Conservation (phyloP, 2,888 invertebrate genomes). For the Leucania comma region DNA sequence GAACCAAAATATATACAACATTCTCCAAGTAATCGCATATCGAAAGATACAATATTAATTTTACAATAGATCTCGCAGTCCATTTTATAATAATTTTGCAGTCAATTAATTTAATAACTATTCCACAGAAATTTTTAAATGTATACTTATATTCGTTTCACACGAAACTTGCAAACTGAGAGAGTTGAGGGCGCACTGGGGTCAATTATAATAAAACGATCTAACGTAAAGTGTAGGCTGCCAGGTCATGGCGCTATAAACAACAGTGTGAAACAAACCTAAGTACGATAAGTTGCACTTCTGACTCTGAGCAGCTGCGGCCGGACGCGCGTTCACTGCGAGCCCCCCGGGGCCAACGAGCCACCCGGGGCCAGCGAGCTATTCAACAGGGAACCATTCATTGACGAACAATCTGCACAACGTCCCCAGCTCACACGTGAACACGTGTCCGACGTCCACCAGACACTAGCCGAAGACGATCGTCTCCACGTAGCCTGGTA, state of each 20-base stretch:
- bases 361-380: too few relatives aligned
- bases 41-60: conserved; percentile 42
- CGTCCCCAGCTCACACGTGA: conserved; percentile 1
- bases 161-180: conserved; percentile 35
- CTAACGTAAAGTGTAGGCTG: background rate
- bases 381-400: background rate
- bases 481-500: conserved; percentile 2
- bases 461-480: conserved; percentile 3
- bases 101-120: conserved; percentile 46
- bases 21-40: conserved; percentile 34
- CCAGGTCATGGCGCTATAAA: conserved; percentile 4
- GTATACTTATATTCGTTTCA: conserved; percentile 59
- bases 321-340: conserved; percentile 12
- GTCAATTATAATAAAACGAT: background rate
- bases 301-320: conserved; percentile 4
- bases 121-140: conserved; percentile 48
- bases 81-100: conserved; percentile 40
- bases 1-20: conserved; percentile 50
- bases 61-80: conserved; percentile 48
- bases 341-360: background rate
- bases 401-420: conserved; percentile 2
- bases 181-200: conserved; percentile 32
- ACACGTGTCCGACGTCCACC: conserved; percentile 1
- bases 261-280: conserved; percentile 46
- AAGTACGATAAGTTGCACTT: conserved; percentile 34